phyloP scores from a whole-genome alignment of 2,888 invertebrate species.

The Eristalis tenax region DNA sequence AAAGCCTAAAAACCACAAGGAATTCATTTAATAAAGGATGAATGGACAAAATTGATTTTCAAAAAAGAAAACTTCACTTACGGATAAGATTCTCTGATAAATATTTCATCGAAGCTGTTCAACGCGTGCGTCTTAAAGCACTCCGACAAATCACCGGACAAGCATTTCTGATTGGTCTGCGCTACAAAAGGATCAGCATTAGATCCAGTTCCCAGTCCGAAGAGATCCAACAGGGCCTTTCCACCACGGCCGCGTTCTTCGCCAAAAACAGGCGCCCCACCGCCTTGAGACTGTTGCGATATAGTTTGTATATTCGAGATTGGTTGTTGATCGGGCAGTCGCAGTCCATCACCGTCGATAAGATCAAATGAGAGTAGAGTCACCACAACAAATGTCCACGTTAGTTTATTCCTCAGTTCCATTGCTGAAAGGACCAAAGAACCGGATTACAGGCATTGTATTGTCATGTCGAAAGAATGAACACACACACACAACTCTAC shows the following conservation, averaged over 20 bases:
- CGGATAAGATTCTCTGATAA: constrained; percentile 85
- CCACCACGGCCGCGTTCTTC: constrained; percentile 83
- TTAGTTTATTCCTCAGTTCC: constrained; percentile 75
- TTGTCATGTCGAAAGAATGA: neutral
- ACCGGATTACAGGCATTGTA: constrained; percentile 6
- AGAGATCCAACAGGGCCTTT: constrained; percentile 89
- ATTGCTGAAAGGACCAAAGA: constrained; percentile 73
- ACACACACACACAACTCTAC: constrained; percentile 8
- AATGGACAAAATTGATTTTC: neutral
- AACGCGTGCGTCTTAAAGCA: constrained; percentile 92
- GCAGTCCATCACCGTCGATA: constrained; percentile 84
- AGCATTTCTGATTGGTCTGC: constrained; percentile 87
- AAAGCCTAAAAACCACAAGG: constrained; percentile 82
- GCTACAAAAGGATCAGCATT: constrained; percentile 90
- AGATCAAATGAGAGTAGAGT: constrained; percentile 84
- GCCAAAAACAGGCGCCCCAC: constrained; percentile 71
- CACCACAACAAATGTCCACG: constrained; percentile 83
- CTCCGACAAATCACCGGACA: constrained; percentile 91
- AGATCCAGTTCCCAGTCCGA: constrained; percentile 88
- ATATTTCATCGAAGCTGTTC: constrained; percentile 89
- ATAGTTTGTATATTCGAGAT: constrained; percentile 70
- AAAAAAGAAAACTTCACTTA: constrained; percentile 73
- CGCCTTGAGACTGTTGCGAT: constrained; percentile 69
- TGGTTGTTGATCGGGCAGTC: constrained; percentile 82
- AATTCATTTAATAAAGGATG: no score